These are phyloP conservation scores for Ophion ellenae DNA, from an alignment of 2,888 invertebrate species.

Conservation along the genomic window DNA sequence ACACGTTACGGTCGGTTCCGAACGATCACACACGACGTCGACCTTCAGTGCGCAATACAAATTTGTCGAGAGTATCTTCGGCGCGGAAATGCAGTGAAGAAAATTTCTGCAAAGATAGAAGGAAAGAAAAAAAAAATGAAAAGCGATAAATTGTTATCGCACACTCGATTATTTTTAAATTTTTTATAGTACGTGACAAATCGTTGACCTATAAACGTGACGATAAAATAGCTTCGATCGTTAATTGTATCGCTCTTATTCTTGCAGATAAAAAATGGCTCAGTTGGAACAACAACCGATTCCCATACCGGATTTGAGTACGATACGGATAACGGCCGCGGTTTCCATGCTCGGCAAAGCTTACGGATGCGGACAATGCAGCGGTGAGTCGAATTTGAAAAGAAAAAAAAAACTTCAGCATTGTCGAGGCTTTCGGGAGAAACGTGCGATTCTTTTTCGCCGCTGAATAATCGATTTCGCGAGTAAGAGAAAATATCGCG, in stretches of 20 bases:
- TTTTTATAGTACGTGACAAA: no score
- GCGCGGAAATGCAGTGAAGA: slow-evolving; percentile 88
- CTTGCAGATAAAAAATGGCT: slow-evolving; percentile 73
- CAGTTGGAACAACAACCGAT: slow-evolving; percentile 83
- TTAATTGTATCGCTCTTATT: slow-evolving; percentile 10
- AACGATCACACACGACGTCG: slow-evolving; percentile 91
- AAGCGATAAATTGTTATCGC: background rate
- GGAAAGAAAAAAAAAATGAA: slow-evolving; percentile 57
- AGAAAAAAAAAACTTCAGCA: background rate
- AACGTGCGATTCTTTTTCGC: background rate
- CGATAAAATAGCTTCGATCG: no score
- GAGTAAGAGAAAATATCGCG: background rate
- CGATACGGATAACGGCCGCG: slow-evolving; percentile 84
- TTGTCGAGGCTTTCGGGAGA: background rate
- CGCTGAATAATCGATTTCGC: background rate
- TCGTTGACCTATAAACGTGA: no score
- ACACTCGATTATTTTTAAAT: no score
- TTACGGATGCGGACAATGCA: slow-evolving; percentile 85
- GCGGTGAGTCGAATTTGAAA: slow-evolving; percentile 77
- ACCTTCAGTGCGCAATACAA: slow-evolving; percentile 90
- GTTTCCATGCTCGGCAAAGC: slow-evolving; percentile 86
- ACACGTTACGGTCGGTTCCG: slow-evolving; percentile 89
- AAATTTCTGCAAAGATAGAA: slow-evolving; percentile 87
- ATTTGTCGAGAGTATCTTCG: slow-evolving; percentile 89
- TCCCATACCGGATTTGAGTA: slow-evolving; percentile 84